Evolutionary conservation across 2,113 vertebrate species (phyloP).

Genomic region (Ptilonorhynchus violaceus): DNA sequence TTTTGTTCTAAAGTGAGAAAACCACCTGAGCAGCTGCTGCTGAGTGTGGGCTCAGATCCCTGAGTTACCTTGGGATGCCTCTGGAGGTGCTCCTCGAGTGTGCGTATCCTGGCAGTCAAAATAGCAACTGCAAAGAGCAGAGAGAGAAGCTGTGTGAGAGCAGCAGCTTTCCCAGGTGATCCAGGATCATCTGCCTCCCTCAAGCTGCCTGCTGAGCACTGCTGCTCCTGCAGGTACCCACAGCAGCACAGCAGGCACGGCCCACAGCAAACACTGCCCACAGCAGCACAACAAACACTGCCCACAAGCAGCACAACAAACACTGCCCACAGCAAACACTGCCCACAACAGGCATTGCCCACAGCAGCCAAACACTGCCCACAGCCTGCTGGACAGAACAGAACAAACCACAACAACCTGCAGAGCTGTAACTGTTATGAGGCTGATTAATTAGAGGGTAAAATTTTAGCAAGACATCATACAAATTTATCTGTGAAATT

Average conservation of each 20-base stretch:
- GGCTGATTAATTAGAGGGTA: background rate
- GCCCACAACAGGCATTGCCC: background rate
- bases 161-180: background rate
- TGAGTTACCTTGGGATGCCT: constrained; percentile 84
- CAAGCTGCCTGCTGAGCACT: background rate
- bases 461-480: background rate
- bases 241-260: background rate
- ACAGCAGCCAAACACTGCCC: background rate
- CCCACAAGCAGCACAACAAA: too few relatives aligned
- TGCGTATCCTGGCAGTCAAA: constrained; percentile 86
- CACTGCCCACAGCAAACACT: background rate
- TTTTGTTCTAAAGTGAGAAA: background rate
- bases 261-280: background rate
- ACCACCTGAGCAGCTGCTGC: background rate
- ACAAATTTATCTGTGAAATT: background rate
- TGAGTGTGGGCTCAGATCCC: background rate
- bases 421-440: background rate
- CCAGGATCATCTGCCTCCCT: background rate
- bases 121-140: constrained; percentile 78
- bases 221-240: background rate
- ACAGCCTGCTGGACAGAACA: background rate
- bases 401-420: background rate
- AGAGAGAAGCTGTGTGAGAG: constrained; percentile 5
- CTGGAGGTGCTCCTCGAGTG: constrained; percentile 86
- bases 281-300: background rate